phyloP scores from a whole-genome alignment of 2,888 invertebrate genomes.

The Rhogogaster chlorosoma region DNA sequence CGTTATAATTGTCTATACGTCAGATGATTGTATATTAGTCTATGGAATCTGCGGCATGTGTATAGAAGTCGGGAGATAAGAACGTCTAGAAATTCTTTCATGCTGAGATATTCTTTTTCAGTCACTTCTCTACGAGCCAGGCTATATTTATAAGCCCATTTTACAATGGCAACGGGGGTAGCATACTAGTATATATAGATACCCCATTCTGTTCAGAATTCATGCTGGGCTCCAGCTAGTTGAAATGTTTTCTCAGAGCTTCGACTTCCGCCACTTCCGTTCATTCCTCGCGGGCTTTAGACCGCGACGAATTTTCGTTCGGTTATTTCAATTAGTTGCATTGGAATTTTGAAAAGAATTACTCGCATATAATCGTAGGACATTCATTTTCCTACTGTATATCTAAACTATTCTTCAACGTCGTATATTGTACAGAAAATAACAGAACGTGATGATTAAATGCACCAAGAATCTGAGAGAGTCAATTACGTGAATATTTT shows the following conservation, averaged over 20 bases:
- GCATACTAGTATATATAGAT: slow-evolving; percentile 1
- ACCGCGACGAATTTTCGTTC: not conserved
- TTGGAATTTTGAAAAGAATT: too few relatives aligned
- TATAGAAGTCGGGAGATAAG: not conserved
- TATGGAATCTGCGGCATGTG: not conserved
- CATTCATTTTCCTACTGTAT: too few relatives aligned
- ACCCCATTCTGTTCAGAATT: not conserved
- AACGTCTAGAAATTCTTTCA: not conserved
- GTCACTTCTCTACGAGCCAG: not conserved
- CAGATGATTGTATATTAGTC: not conserved
- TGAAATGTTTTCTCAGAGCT: slow-evolving; percentile 26
- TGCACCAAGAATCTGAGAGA: too few relatives aligned
- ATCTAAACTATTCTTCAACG: too few relatives aligned
- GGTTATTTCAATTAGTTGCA: not conserved
- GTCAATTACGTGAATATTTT: too few relatives aligned
- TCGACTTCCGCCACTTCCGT: slow-evolving; percentile 30
- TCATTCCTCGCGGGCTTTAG: not conserved
- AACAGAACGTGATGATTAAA: not conserved
- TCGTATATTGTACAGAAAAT: not conserved
- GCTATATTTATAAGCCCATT: slow-evolving; percentile 4
- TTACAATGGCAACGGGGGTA: slow-evolving; percentile 31
- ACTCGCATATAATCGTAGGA: too few relatives aligned
- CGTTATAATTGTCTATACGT: not conserved
- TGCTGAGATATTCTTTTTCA: not conserved
- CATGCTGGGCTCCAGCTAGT: not conserved